These are phyloP conservation scores for Ethmia dodecea DNA, from an alignment of 2,888 invertebrate species.

Conservation along the genomic window DNA sequence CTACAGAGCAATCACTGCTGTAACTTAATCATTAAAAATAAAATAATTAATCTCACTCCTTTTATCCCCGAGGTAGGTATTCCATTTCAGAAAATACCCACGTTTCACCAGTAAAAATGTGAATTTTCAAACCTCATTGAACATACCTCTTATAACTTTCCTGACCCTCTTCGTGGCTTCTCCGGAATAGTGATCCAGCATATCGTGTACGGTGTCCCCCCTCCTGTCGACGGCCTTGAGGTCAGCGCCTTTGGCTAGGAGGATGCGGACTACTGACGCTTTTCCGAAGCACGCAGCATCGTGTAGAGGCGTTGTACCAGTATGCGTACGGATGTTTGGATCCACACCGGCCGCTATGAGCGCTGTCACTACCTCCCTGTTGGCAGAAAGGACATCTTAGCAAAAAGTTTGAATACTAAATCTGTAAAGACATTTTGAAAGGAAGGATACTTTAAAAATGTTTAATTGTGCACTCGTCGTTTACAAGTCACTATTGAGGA, in stretches of 20 bases:
- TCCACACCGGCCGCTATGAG: slow-evolving; percentile 91
- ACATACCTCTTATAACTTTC: slow-evolving; percentile 88
- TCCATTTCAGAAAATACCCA: too few species aligned
- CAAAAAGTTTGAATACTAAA: too few species aligned
- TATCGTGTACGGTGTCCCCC: slow-evolving; percentile 90
- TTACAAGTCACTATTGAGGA: too few species aligned
- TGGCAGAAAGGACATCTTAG: neutral
- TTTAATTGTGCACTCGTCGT: too few species aligned
- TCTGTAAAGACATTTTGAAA: too few species aligned
- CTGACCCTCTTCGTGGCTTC: slow-evolving; percentile 92
- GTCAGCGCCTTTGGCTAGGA: slow-evolving; percentile 90
- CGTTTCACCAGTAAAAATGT: too few species aligned
- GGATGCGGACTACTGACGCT: slow-evolving; percentile 88
- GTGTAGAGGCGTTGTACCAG: slow-evolving; percentile 94
- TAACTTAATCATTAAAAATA: too few species aligned
- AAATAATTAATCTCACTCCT: too few species aligned
- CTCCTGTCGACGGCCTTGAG: slow-evolving; percentile 86
- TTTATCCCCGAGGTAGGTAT: too few species aligned
- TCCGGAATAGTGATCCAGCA: slow-evolving; percentile 92
- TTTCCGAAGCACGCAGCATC: slow-evolving; percentile 96
- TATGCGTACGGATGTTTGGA: slow-evolving; percentile 90
- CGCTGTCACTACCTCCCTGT: slow-evolving; percentile 88
- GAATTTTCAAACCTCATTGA: neutral
- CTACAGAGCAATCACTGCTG: too few species aligned
- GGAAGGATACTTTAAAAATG: too few species aligned